Evolutionary conservation across 2,797 vertebrate species (phyloP).

Genomic region (Scolopax rusticola): DNA sequence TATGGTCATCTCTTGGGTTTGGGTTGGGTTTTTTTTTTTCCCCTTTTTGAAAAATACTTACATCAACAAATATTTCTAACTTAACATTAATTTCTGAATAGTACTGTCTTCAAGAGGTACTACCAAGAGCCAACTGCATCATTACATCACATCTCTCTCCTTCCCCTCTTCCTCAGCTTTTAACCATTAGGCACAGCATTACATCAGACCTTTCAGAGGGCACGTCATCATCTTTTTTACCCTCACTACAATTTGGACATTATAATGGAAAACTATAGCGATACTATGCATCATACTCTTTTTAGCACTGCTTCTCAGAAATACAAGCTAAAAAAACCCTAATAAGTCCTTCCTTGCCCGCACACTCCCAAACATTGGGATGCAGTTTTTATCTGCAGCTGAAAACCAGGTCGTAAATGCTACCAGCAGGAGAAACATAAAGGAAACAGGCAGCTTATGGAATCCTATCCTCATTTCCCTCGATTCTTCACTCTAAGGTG

Average conservation of each 20-base stretch:
- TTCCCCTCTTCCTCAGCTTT: neutral
- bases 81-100: neutral
- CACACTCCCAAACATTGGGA: neutral
- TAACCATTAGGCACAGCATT: neutral
- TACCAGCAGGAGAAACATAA: neutral
- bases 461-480: neutral
- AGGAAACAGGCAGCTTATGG: neutral
- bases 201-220: neutral
- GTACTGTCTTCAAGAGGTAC: neutral
- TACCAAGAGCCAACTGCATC: neutral
- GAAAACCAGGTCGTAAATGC: neutral
- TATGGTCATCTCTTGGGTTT: neutral
- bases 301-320: neutral
- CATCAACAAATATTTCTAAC: neutral
- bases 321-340: neutral
- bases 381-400: neutral
- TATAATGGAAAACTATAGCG: neutral
- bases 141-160: neutral
- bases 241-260: neutral
- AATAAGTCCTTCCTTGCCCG: neutral
- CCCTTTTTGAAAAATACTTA: neutral
- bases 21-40: neutral
- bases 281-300: neutral
- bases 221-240: rapidly evolving
- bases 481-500: neutral